Percentiles rank a stretch among this genome's conserved stretches.
Evolutionary conservation across 2,797 vertebrate species (phyloP).

Genomic region (Phataginus tricuspis): DNA sequence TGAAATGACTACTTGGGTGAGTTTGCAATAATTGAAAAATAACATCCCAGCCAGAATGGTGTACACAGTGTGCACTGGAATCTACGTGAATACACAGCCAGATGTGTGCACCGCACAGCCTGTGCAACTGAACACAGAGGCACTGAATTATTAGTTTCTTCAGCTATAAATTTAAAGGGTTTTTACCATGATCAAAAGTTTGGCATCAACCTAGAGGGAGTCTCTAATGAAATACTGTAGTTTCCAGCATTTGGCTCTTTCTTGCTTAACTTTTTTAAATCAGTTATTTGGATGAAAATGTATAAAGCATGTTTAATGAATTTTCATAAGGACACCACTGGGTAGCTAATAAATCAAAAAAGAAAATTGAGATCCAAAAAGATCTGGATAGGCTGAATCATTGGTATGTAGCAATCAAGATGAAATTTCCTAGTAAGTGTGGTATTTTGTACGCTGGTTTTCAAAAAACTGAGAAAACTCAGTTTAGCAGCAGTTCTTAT

Average conservation of each 20-base stretch:
- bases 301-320: neutral
- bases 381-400: neutral
- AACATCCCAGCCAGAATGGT: neutral
- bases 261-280: neutral
- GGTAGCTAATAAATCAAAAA: neutral
- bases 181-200: neutral
- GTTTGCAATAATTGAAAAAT: neutral
- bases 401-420: neutral
- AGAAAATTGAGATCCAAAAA: conserved; percentile 27
- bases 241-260: neutral
- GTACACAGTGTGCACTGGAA: neutral
- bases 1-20: neutral
- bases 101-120: neutral
- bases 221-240: neutral
- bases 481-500: neutral
- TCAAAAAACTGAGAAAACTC: neutral
- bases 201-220: neutral
- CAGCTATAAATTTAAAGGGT: neutral
- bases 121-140: neutral
- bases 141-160: neutral
- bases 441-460: neutral
- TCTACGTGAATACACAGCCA: neutral
- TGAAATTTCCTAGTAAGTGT: neutral
- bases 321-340: neutral
- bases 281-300: conserved; percentile 8